Percentiles rank a stretch among this genome's conserved stretches.
Evolutionary conservation across 2,113 vertebrate species (phyloP).

Genomic region (Paraplagusia blochii): DNA sequence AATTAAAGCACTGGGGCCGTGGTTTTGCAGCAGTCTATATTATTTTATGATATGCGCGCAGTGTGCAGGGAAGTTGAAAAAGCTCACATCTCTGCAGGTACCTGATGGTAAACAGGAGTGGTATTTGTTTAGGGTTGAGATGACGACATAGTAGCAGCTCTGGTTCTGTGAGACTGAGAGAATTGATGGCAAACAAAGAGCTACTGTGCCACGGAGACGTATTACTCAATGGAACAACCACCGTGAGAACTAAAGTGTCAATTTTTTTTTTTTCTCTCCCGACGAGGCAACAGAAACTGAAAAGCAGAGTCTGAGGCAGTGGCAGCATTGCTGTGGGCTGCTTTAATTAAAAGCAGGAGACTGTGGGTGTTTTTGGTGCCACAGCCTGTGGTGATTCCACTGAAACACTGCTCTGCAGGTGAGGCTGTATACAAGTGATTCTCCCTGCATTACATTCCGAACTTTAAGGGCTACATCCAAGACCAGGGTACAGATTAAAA

Average conservation of each 20-base stretch:
- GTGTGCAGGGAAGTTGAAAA: conserved; percentile 24
- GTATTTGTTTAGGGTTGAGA: conserved; percentile 29
- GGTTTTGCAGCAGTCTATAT: conserved; percentile 18
- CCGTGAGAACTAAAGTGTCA: conserved; percentile 24
- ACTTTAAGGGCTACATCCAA: background rate
- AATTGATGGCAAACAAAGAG: conserved; percentile 41
- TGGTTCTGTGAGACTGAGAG: conserved; percentile 15
- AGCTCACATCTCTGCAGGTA: conserved; percentile 36
- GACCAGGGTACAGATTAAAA: background rate
- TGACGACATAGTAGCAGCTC: conserved; percentile 32
- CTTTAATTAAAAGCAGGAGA: conserved; percentile 32
- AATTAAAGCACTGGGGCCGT: background rate
- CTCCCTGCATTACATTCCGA: conserved; percentile 6
- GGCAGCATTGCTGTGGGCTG: conserved; percentile 15
- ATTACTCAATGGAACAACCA: conserved; percentile 31
- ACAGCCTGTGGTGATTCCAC: conserved; percentile 3
- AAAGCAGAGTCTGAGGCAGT: conserved; percentile 20
- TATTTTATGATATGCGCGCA: conserved; percentile 17
- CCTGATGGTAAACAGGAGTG: conserved; percentile 50
- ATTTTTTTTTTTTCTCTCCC: background rate
- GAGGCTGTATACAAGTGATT: conserved; percentile 11
- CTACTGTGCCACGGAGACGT: conserved; percentile 37
- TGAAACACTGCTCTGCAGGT: conserved; percentile 1
- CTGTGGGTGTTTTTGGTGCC: conserved; percentile 25
- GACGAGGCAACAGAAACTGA: conserved; percentile 12